Evolutionary conservation across 2,888 invertebrate genomes (phyloP), one percentile per base, ranked within the genome.

Genomic region (Euzetes globulus): DNA sequence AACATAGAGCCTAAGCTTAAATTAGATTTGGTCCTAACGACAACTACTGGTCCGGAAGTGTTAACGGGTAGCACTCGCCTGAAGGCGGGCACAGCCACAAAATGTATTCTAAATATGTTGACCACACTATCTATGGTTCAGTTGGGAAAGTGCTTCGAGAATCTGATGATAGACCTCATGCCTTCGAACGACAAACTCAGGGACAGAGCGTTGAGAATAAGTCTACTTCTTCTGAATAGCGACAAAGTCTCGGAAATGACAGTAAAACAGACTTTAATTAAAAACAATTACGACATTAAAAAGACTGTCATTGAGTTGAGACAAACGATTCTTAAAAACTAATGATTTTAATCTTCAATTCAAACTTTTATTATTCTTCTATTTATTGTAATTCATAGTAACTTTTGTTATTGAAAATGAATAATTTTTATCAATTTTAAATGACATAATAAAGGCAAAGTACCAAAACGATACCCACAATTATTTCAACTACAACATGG

Each of bases 21-120:
- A 9, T 58, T 70, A 13, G 75, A 77, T 19, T 25, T 58, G 29
- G 41, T 77, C 33, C 71, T 78, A 41, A 73, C 52, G 7, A 47
- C 75, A 5, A 47, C 15, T 19, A 70, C 73, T 1, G 78, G 78
- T 7, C 83, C 83, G 1, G 83, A 83, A 72, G 80, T 82, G 4
- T 81, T 83, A 29, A 81, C 82, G 13, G 83, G 83, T 2, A 83
- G 83, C 4, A 82, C 81, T 73, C 77, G 83, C 47, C 82, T 83
- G 81, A 83, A 83, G 77, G 79, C 81, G 60, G 83, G 83, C 5
- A 80, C 81, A 2, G 81, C 82, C 4, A 83, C 82, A 5, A 83
- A 82, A 75, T 79, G 80, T 13, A 72, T 81, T 2, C 77, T 81
- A 68, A 78, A 79, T 73, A 77, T 78, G 25, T 72, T 78, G 29